A percentile compares a stretch with the other conserved stretches of the same genome.
Conservation (phyloP, 2,888 invertebrate genomes). For the Meiosimyza platycephala region DNA sequence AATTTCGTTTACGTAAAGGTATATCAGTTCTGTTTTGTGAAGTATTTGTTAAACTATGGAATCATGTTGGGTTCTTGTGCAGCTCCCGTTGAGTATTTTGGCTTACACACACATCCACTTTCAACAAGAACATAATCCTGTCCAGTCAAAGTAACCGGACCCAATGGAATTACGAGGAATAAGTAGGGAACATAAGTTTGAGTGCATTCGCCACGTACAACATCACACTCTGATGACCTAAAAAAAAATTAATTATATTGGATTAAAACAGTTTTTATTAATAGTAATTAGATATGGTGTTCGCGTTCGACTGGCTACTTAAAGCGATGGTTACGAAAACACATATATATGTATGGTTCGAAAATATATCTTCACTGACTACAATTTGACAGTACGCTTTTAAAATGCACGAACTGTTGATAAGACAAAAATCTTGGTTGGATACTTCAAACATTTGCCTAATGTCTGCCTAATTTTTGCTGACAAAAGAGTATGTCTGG, state of each 20-base stretch:
- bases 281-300: too few species aligned
- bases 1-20: slow-evolving; percentile 14
- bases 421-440: too few species aligned
- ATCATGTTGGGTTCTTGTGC: slow-evolving; percentile 68
- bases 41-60: slow-evolving; percentile 57
- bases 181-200: slow-evolving; percentile 90
- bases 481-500: too few species aligned
- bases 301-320: too few species aligned
- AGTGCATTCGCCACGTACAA: slow-evolving; percentile 89
- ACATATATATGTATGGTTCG: too few species aligned
- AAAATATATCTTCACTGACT: too few species aligned
- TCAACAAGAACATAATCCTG: slow-evolving; percentile 96
- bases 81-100: slow-evolving; percentile 68
- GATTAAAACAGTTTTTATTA: neutral
- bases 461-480: too few species aligned
- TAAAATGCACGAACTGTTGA: too few species aligned
- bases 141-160: slow-evolving; percentile 90
- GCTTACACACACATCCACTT: slow-evolving; percentile 91
- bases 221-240: slow-evolving; percentile 89
- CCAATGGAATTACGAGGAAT: slow-evolving; percentile 89
- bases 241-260: slow-evolving; percentile 54
- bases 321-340: too few species aligned
- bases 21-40: slow-evolving; percentile 32
- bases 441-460: too few species aligned
- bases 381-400: too few species aligned